A percentile compares a stretch with the other conserved stretches of the same genome.
These are phyloP conservation scores for Drosophila oshimai DNA, from an alignment of 1,140 invertebrate species.

Conservation along the genomic window DNA sequence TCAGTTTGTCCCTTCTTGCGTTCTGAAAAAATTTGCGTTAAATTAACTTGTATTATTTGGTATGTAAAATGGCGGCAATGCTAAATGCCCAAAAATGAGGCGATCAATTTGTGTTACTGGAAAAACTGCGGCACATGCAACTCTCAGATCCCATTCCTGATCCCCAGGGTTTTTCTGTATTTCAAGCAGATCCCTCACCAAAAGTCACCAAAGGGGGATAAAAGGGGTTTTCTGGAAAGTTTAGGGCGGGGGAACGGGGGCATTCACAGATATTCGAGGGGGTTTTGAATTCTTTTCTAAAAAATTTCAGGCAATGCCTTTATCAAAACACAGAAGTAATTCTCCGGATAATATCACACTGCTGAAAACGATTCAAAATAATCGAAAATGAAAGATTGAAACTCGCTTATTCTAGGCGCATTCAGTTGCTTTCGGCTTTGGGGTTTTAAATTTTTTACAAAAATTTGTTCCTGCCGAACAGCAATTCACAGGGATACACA, in stretches of 20 bases:
- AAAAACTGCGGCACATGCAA: slow-evolving; percentile 49
- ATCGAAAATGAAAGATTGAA: not conserved
- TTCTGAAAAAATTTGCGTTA: slow-evolving; percentile 42
- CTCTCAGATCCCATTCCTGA: not conserved
- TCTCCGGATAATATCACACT: not conserved
- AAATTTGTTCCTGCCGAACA: slow-evolving; percentile 52
- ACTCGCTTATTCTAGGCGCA: slow-evolving; percentile 21
- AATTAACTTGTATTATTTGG: slow-evolving; percentile 64
- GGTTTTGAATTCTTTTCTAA: slow-evolving; percentile 24
- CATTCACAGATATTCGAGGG: slow-evolving; percentile 15
- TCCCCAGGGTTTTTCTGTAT: not conserved
- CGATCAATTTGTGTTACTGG: slow-evolving; percentile 20
- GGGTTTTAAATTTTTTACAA: slow-evolving; percentile 55
- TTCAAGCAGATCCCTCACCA: slow-evolving; percentile 36
- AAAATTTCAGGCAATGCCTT: slow-evolving; percentile 11
- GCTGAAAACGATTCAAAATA: not conserved
- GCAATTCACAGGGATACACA: slow-evolving; percentile 38
- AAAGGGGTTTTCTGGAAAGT: not conserved
- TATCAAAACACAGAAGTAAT: slow-evolving; percentile 10
- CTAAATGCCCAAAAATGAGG: slow-evolving; percentile 50
- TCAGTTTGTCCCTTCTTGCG: slow-evolving; percentile 42
- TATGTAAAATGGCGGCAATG: slow-evolving; percentile 76
- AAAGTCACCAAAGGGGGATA: slow-evolving; percentile 60
- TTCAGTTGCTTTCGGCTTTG: slow-evolving; percentile 46
- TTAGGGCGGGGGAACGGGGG: not conserved